Evolutionary conservation across 1,140 invertebrate species (phyloP), one percentile per base, ranked within the genome.

Genomic region (Atta texana): DNA sequence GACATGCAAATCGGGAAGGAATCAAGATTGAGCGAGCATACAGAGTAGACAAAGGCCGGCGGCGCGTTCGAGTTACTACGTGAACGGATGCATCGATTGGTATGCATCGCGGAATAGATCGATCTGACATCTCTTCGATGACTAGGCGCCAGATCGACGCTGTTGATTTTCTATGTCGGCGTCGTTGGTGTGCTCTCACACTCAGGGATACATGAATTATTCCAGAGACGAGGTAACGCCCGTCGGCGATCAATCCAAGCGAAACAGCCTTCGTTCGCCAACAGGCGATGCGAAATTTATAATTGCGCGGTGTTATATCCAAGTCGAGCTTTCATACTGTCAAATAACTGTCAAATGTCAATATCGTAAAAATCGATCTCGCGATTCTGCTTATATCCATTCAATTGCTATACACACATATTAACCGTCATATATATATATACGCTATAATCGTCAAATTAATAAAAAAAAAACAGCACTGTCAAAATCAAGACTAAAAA

Each of bases 101-200:
- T 92, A 93, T 93, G 85, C 92, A 91, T 86, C 87, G 85, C 69
- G 85, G 85, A 61, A 44, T 75, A 80, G 87, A 89, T 90, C 90
- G 84, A 85, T 90, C 89, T 89, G 86, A 93, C 92, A 92, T 88
- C 87, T 89, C 84, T 71, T 69, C 84, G 76, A 89, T 89, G 87
- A 82, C 71, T 59, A 89, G 92, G 92, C 92, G 93, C 91, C 93
- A 90, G 87, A 91, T 89, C 90, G 92, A 85, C 92, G 91, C 89
- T 80, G 88, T 59, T 51, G 76, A 92, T 93, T 93, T 66, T 93
- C 90, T 92, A 93, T 92, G 91, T 90, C 28, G 87, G 68, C 53
- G 64, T 68, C 71, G 80, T 88, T 89, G 86, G 69, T 44, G 39
- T 69, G 55, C 74, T 81, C 74, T 77, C 75, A 55, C 28, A 24